Base-by-base conservation (phyloP, 2,888 invertebrate species). In the Drosophila helvetica region DNA sequence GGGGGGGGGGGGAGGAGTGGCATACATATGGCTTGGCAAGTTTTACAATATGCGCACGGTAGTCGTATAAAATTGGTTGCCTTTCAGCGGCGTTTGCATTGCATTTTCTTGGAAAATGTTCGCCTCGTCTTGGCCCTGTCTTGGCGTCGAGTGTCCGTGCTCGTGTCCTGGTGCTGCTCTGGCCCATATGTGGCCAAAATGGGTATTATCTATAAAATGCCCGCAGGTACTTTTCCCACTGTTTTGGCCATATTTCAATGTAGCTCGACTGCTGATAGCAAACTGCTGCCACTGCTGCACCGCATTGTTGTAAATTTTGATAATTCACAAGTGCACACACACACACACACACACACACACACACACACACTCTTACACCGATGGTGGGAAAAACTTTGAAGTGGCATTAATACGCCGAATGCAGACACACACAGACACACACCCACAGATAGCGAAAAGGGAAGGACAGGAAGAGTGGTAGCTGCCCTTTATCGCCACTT, bases 191-290 rank as follows among this genome's bases (percentile, higher is more conserved):
- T 73, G 73, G 61, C 63, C 61, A 54, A 69, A 83, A 87, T 89
- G 82, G 89, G 78, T 85, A 87, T 85, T 85, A 87, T 84, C 84
- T 84, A 75, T 80, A 81, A 87, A 85, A 85, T 89, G 86, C 74
- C 85, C 85, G 88, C 85, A 85, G 89, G 85, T 89, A 88, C 72
- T 84, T 83, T 86, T 74, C 72, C 72, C 76, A 69, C 62, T 72
- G 76, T 74, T 86, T 83, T 72, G 71, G 72, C 79, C 81, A 83
- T 86, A 88, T 83, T 86, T 83, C 86, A 83, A 86, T 88, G 79
- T 66, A 62, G 65, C 47, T 69, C 54, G 52, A 83, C 85, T 86
- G 84, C 77, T 88, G 89, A 87, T 82, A 87, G 81, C 78, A 71
- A 86, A 79, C 66, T 62, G 80, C 86, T 72, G 55, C 66, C 62